Percentiles rank a stretch among this genome's conserved stretches.
phyloP scores from a whole-genome alignment of 2,113 vertebrate genomes.

The Pterocles burchelli region DNA sequence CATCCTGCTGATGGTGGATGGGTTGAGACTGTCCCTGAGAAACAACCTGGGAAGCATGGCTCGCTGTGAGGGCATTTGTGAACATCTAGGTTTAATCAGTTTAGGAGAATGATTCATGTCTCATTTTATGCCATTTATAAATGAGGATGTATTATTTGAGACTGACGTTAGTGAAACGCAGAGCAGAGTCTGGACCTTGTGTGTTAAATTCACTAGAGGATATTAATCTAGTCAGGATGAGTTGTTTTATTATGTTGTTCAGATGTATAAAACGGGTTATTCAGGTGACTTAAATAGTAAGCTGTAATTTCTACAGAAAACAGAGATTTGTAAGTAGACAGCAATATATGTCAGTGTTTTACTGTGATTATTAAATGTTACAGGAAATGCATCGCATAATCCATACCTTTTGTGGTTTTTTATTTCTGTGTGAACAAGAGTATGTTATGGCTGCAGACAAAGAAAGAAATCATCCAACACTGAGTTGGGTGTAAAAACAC shows the following conservation, averaged over 20 bases:
- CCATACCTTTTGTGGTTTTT: slow-evolving; percentile 37
- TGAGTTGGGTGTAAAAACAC: not conserved
- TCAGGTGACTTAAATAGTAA: slow-evolving; percentile 64
- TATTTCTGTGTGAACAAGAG: slow-evolving; percentile 16
- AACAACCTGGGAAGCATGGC: no score
- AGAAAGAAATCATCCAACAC: not conserved
- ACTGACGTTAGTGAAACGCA: not conserved
- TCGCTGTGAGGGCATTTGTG: not conserved
- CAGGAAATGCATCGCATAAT: slow-evolving; percentile 46
- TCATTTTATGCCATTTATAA: not conserved
- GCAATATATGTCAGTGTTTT: slow-evolving; percentile 66
- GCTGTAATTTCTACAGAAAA: slow-evolving; percentile 72
- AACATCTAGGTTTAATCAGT: not conserved
- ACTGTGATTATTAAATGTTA: slow-evolving; percentile 70
- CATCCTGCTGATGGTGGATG: not conserved
- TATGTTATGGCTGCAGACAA: not conserved
- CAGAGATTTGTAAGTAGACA: slow-evolving; percentile 64
- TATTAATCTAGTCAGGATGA: slow-evolving; percentile 38
- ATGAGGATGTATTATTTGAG: not conserved
- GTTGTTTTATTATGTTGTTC: slow-evolving; percentile 47
- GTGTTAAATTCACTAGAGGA: slow-evolving; percentile 29
- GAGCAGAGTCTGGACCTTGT: not conserved
- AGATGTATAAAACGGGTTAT: slow-evolving; percentile 56
- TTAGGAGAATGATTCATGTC: not conserved
- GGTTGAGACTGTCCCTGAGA: not conserved